These are phyloP conservation scores for Limnephilus marmoratus DNA, from an alignment of 2,888 invertebrate species.

Conservation along the genomic window DNA sequence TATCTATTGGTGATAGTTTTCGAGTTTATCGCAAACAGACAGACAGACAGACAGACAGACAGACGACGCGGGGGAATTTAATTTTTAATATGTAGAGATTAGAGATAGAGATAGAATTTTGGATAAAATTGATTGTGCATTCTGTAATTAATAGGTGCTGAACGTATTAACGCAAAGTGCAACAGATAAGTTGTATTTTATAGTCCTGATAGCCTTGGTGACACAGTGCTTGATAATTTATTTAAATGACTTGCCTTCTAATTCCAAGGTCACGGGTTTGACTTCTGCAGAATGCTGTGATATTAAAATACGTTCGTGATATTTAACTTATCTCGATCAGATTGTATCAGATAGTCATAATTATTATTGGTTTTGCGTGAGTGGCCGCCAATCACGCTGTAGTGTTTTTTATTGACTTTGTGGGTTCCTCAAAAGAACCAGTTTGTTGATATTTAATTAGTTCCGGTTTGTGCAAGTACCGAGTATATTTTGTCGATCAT, in stretches of 20 bases:
- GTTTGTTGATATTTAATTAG: not conserved
- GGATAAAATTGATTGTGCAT: not conserved
- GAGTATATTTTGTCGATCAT: not conserved
- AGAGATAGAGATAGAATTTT: too few relatives aligned
- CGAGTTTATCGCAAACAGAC: too few relatives aligned
- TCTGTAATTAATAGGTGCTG: not conserved
- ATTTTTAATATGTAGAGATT: too few relatives aligned
- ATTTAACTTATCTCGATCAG: not conserved
- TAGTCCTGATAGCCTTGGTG: not conserved
- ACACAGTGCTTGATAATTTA: not conserved
- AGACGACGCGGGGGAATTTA: too few relatives aligned
- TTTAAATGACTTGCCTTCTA: not conserved
- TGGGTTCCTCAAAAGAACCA: not conserved
- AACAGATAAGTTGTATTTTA: not conserved
- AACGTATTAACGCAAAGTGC: not conserved
- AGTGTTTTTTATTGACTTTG: not conserved
- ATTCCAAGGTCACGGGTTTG: not conserved
- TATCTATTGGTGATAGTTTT: too few relatives aligned
- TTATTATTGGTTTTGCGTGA: not conserved
- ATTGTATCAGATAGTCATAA: not conserved
- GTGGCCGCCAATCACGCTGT: not conserved
- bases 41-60: too few relatives aligned
- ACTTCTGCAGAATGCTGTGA: not conserved
- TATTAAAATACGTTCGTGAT: not conserved
- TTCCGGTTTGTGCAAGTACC: not conserved